These are phyloP conservation scores for Isichthys henryi DNA, from an alignment of 2,113 vertebrate genomes.

Conservation along the genomic window DNA sequence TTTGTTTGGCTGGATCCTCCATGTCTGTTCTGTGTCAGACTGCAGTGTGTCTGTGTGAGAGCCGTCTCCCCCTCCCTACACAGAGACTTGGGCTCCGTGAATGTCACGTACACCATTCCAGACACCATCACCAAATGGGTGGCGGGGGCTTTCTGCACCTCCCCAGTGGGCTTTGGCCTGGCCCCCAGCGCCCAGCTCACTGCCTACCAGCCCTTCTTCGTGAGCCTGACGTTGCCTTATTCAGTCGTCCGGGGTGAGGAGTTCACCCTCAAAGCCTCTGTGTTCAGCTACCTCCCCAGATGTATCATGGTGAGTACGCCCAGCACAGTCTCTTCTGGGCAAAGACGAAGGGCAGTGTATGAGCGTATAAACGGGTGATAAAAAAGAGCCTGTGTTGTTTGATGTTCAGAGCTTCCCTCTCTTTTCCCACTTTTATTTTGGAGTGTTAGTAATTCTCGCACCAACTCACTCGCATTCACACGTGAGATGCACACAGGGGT, in stretches of 20 bases:
- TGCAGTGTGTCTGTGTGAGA: neutral
- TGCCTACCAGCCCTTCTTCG: conserved; percentile 74
- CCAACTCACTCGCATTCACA: neutral
- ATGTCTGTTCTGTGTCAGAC: neutral
- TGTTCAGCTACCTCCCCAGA: conserved; percentile 74
- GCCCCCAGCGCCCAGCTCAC: conserved; percentile 50
- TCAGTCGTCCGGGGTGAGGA: conserved; percentile 69
- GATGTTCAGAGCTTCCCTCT: neutral
- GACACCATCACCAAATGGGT: conserved; percentile 84
- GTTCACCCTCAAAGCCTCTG: conserved; percentile 65
- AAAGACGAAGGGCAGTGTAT: neutral
- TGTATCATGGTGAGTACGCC: conserved; percentile 69
- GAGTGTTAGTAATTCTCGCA: neutral
- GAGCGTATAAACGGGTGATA: neutral
- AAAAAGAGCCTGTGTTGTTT: neutral
- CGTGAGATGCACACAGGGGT: neutral
- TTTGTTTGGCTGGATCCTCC: neutral
- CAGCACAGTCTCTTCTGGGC: neutral
- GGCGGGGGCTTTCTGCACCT: conserved; percentile 71
- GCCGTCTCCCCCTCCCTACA: neutral
- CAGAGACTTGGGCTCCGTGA: conserved; percentile 44
- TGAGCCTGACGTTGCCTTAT: conserved; percentile 65
- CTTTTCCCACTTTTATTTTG: neutral
- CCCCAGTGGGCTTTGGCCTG: conserved; percentile 71
- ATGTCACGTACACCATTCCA: conserved; percentile 59